A percentile compares a stretch with the other conserved stretches of the same genome.
Conservation (phyloP, 2,113 vertebrate genomes). For the Triplophysa rosa region DNA sequence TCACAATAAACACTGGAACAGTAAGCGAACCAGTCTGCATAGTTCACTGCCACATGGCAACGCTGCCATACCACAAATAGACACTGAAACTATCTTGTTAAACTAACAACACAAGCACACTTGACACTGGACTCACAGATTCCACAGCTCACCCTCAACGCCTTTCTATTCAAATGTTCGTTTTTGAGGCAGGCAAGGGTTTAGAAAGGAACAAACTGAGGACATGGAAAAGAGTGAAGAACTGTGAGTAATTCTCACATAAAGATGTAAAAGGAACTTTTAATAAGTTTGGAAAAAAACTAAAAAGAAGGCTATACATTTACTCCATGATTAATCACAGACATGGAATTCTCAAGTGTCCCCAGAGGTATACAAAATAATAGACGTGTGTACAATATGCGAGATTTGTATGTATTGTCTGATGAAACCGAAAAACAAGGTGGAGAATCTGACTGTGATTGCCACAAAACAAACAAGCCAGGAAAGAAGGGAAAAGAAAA, state of each 20-base stretch:
- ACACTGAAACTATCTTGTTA: neutral
- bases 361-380: too few relatives aligned
- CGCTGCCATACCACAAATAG: neutral
- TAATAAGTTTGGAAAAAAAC: neutral
- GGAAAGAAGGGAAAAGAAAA: neutral
- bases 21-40: neutral
- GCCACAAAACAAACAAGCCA: neutral
- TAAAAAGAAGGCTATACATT: neutral
- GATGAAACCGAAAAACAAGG: too few relatives aligned
- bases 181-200: neutral
- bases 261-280: neutral
- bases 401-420: too few relatives aligned
- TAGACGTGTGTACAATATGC: too few relatives aligned
- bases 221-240: neutral
- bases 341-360: too few relatives aligned
- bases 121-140: constrained; percentile 60
- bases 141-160: constrained; percentile 31
- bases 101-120: constrained; percentile 47
- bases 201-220: neutral
- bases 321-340: neutral
- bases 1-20: too few relatives aligned
- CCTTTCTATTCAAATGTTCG: neutral
- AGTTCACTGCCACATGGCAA: neutral
- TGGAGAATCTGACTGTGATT: too few relatives aligned
- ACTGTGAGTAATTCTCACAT: neutral